Conservation (phyloP, 2,113 vertebrate species). For the Bufo bufo region DNA sequence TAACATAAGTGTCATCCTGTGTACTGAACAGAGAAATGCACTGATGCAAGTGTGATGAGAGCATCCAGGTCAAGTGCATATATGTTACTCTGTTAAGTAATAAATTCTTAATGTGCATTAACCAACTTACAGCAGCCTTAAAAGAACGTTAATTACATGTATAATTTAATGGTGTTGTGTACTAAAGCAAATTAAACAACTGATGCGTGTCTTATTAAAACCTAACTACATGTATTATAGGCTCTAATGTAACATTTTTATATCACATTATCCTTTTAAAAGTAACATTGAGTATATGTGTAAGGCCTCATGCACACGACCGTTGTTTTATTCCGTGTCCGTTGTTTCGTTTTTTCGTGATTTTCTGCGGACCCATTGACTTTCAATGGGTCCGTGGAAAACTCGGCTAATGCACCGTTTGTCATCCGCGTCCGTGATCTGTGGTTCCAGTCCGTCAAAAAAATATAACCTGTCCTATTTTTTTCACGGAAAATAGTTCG, state of each 20-base stretch:
- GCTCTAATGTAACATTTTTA: neutral
- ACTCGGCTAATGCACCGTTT: too few species aligned
- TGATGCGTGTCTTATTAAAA: neutral
- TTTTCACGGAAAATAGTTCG: too few species aligned
- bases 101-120: constrained; percentile 47
- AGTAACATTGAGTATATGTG: neutral
- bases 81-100: neutral
- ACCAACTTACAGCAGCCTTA: constrained; percentile 18
- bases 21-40: neutral
- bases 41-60: constrained; percentile 22
- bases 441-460: too few species aligned
- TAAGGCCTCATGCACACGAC: too few species aligned
- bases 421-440: too few species aligned
- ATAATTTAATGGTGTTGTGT: constrained; percentile 24
- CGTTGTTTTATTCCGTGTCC: too few species aligned
- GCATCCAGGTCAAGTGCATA: neutral
- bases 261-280: neutral
- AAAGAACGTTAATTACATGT: constrained; percentile 14
- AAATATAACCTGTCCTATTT: too few species aligned
- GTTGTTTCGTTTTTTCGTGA: too few species aligned
- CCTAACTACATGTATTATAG: neutral
- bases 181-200: constrained; percentile 1
- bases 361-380: too few species aligned
- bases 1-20: neutral
- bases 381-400: too few species aligned